These are phyloP conservation scores for Neoarius graeffei DNA, from an alignment of 2,113 vertebrate species.

Conservation along the genomic window DNA sequence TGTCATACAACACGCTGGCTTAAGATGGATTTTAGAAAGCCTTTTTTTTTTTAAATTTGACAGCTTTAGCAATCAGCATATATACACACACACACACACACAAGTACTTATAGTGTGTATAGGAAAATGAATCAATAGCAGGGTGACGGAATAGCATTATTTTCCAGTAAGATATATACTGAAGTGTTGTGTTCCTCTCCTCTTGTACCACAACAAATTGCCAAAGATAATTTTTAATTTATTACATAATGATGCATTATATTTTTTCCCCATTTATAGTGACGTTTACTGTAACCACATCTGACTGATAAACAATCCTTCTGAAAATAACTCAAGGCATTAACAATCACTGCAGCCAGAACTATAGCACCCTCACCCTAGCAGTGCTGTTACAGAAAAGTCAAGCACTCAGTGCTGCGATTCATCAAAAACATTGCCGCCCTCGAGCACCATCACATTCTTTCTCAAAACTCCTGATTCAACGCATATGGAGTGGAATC, in stretches of 20 bases:
- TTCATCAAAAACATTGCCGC: neutral
- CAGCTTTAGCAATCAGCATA: neutral
- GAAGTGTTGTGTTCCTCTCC: neutral
- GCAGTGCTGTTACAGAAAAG: neutral
- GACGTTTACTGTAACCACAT: neutral
- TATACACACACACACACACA: neutral
- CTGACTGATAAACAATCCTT: neutral
- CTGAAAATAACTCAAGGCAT: neutral
- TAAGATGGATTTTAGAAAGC: conserved; percentile 1
- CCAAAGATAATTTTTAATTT: neutral
- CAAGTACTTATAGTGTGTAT: neutral
- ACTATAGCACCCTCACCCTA: neutral
- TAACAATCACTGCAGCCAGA: neutral
- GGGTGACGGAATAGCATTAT: neutral
- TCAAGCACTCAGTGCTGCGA: neutral
- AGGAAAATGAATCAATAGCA: neutral
- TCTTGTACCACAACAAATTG: neutral
- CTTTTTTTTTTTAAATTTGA: too few species aligned
- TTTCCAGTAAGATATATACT: neutral
- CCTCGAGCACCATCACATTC: neutral
- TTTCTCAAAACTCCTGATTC: neutral
- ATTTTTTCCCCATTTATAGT: neutral
- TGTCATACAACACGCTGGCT: neutral
- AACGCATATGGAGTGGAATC: neutral
- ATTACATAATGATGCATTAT: neutral